phyloP scores from a whole-genome alignment of 1,140 invertebrate species.

The Frieseomelitta varia region DNA sequence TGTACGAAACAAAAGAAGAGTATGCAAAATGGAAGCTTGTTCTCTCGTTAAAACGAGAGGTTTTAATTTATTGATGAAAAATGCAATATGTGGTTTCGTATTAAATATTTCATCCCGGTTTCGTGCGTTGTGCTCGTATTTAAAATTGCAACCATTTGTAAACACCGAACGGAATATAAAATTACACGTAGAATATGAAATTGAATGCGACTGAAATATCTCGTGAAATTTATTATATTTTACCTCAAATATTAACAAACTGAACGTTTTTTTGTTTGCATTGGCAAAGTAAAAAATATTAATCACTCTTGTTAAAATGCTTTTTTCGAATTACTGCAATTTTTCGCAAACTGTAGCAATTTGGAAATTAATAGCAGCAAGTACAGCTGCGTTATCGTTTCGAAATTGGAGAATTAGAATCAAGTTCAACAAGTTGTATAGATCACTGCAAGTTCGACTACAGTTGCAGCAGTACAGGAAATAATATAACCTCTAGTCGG shows the following conservation, averaged over 20 bases:
- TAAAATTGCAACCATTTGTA: neutral
- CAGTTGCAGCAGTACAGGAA: neutral
- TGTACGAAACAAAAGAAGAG: too few species aligned
- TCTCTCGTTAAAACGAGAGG: neutral
- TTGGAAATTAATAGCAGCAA: too few species aligned
- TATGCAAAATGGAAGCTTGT: neutral
- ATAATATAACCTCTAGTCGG: neutral
- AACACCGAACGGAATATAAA: neutral
- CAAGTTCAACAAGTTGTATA: neutral
- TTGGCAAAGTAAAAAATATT: neutral
- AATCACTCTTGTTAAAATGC: neutral
- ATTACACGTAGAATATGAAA: neutral
- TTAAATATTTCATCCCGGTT: too few species aligned
- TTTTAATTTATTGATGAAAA: neutral
- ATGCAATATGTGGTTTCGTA: neutral
- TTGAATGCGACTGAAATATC: neutral
- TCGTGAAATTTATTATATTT: neutral
- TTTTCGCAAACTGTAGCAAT: neutral
- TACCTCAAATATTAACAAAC: neutral
- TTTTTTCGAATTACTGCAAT: neutral
- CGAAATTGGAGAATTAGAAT: too few species aligned
- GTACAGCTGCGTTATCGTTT: too few species aligned
- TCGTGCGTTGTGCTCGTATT: neutral
- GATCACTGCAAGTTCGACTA: neutral
- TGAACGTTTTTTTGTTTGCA: neutral